Conservation (phyloP, 2,888 invertebrate species). For the Elmis aenea region DNA sequence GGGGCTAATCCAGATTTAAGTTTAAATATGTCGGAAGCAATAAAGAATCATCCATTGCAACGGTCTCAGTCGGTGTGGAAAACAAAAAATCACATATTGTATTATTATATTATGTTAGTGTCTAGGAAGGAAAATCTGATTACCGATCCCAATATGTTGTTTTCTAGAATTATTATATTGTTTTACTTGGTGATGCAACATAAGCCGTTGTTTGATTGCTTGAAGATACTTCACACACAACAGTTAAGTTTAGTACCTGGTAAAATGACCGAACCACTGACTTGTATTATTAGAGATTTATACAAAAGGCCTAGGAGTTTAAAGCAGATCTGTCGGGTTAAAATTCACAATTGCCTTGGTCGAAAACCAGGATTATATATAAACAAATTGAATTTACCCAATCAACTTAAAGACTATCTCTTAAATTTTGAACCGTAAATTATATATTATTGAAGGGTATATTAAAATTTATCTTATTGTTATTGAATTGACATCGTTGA, state of each 20-base stretch:
- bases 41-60: slow-evolving; percentile 41
- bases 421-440: slow-evolving; percentile 57
- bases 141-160: slow-evolving; percentile 58
- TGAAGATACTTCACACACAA: slow-evolving; percentile 61
- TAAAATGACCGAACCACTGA: slow-evolving; percentile 58
- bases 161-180: slow-evolving; percentile 60
- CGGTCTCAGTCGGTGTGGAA: slow-evolving; percentile 50
- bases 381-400: slow-evolving; percentile 63
- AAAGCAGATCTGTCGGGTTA: slow-evolving; percentile 67
- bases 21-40: slow-evolving; percentile 48
- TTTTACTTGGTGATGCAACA: slow-evolving; percentile 66
- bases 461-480: too few relatives aligned
- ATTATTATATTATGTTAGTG: slow-evolving; percentile 66
- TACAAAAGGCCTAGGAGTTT: slow-evolving; percentile 63
- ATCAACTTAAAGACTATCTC: slow-evolving; percentile 63
- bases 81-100: slow-evolving; percentile 58
- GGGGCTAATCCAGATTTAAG: slow-evolving; percentile 69
- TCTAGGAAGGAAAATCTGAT: slow-evolving; percentile 61
- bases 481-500: too few relatives aligned
- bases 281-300: slow-evolving; percentile 57
- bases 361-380: slow-evolving; percentile 61
- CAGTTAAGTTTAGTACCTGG: slow-evolving; percentile 60
- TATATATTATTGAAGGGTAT: too few relatives aligned
- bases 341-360: slow-evolving; percentile 62
- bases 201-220: slow-evolving; percentile 61